A percentile compares a stretch with the other conserved stretches of the same genome.
These are phyloP conservation scores for Trissoscelio sp. DNA, from an alignment of 2,888 invertebrate genomes.

Conservation along the genomic window DNA sequence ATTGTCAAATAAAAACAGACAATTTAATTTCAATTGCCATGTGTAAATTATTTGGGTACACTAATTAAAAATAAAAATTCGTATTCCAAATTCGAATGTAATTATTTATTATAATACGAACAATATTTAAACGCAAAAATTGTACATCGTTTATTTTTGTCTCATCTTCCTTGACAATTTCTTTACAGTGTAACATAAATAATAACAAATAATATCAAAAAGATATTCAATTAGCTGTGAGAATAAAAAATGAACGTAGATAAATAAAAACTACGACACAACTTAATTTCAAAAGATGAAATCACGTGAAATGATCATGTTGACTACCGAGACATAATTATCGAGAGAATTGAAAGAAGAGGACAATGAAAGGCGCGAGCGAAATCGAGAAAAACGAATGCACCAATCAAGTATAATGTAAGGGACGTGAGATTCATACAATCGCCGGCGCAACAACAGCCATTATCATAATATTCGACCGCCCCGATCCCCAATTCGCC, in stretches of 20 bases:
- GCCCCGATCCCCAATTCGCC: slow-evolving; percentile 8
- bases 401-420: slow-evolving; percentile 9
- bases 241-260: too few species aligned
- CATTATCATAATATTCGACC: background rate
- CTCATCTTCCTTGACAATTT: too few species aligned
- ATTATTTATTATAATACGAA: background rate
- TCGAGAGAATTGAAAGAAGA: slow-evolving; percentile 24
- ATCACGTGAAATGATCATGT: slow-evolving; percentile 63
- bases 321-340: slow-evolving; percentile 46
- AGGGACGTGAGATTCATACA: slow-evolving; percentile 52
- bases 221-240: too few species aligned
- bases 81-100: too few species aligned
- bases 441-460: slow-evolving; percentile 43
- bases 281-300: slow-evolving; percentile 26
- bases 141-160: too few species aligned
- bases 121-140: too few species aligned
- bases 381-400: slow-evolving; percentile 16
- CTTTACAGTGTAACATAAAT: slow-evolving; percentile 9
- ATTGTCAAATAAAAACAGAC: too few species aligned
- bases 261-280: background rate
- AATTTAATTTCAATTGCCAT: too few species aligned
- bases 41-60: too few species aligned
- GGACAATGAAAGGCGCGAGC: slow-evolving; percentile 29
- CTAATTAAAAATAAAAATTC: too few species aligned
- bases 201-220: slow-evolving; percentile 5